These are phyloP conservation scores for Drosophila aff. DNA, from an alignment of 1,140 invertebrate genomes.

Conservation along the genomic window DNA sequence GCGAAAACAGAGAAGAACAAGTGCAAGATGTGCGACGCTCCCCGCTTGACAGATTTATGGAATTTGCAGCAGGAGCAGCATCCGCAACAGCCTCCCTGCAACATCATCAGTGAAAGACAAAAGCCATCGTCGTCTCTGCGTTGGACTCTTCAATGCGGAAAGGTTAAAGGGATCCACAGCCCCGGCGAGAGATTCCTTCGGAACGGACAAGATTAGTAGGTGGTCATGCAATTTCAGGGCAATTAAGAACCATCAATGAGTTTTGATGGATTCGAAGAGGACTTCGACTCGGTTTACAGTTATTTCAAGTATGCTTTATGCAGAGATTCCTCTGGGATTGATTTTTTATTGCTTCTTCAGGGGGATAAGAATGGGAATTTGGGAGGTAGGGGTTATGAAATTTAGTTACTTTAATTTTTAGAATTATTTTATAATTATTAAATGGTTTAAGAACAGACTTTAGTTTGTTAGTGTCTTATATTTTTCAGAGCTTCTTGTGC, in stretches of 20 bases:
- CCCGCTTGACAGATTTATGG: conserved; percentile 81
- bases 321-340: neutral
- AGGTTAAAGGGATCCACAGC: conserved; percentile 44
- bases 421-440: neutral
- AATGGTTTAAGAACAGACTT: neutral
- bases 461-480: neutral
- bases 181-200: conserved; percentile 25
- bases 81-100: conserved; percentile 13
- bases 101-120: conserved; percentile 33
- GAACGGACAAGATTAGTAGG: conserved; percentile 47
- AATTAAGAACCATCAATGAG: conserved; percentile 76
- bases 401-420: neutral
- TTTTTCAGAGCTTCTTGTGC: neutral
- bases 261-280: conserved; percentile 66
- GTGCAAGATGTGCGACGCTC: conserved; percentile 69
- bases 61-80: conserved; percentile 66
- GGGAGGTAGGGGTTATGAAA: neutral
- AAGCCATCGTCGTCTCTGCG: conserved; percentile 38
- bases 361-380: neutral
- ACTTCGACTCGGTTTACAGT: conserved; percentile 26
- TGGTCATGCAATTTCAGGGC: conserved; percentile 62
- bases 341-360: neutral
- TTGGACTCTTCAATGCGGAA: conserved; percentile 50
- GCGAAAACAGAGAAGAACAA: conserved; percentile 68
- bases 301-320: conserved; percentile 22